A percentile compares a stretch with the other conserved stretches of the same genome.
Evolutionary conservation across 2,888 invertebrate genomes (phyloP).

Genomic region (Atethmia centrago): DNA sequence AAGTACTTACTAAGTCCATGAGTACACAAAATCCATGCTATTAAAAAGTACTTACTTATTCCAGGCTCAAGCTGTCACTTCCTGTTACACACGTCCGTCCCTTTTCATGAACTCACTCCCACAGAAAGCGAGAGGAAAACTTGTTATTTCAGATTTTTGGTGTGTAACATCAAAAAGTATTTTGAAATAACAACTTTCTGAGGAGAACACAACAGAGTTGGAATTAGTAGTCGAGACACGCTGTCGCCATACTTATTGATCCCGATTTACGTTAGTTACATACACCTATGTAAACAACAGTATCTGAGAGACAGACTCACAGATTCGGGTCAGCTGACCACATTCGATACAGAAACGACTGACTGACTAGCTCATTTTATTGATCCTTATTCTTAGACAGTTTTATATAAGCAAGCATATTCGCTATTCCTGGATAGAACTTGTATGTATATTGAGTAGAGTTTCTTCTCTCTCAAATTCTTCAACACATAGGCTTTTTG

Average conservation of each 20-base stretch:
- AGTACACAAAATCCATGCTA: too few species aligned
- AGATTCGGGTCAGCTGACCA: constrained; percentile 11
- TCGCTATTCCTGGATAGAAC: constrained; percentile 16
- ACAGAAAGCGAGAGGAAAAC: too few species aligned
- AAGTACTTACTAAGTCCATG: too few species aligned
- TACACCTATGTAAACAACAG: constrained; percentile 5
- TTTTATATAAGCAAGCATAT: background rate
- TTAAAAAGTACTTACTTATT: too few species aligned
- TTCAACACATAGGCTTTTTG: constrained; percentile 13
- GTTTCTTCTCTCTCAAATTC: too few species aligned
- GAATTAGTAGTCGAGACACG: constrained; percentile 6
- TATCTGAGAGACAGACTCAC: background rate
- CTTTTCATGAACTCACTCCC: too few species aligned
- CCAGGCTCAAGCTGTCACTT: too few species aligned
- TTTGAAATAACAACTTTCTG: background rate
- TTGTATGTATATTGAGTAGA: background rate
- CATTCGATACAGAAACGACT: background rate
- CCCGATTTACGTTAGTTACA: background rate
- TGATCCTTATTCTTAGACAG: constrained; percentile 5
- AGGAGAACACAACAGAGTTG: background rate
- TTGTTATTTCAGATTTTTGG: too few species aligned
- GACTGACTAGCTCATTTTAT: background rate
- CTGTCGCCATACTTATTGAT: constrained; percentile 30
- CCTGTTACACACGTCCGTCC: too few species aligned
- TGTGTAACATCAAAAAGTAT: too few species aligned